Evolutionary conservation across 1,140 invertebrate genomes (phyloP).

Genomic region (Pteromalus puparum): DNA sequence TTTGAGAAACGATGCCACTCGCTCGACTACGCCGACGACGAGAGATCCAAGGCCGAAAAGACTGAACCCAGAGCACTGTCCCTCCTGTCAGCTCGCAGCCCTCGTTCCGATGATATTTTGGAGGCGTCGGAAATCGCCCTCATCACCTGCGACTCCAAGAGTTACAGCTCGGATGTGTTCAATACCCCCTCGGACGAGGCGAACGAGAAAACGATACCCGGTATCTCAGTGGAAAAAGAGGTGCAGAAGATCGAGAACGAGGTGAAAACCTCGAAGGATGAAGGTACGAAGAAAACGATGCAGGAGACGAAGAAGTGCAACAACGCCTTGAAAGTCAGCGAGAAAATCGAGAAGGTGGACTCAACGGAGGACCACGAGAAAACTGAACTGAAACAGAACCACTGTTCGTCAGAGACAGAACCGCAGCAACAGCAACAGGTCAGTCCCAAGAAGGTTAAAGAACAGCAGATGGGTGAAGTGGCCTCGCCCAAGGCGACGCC

Average conservation of each 20-base stretch:
- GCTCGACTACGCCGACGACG: conserved; percentile 71
- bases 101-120: conserved; percentile 60
- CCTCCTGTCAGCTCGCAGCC: conserved; percentile 63
- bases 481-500: conserved; percentile 70
- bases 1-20: conserved; percentile 70
- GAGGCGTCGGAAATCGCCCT: conserved; percentile 58
- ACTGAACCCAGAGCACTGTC: conserved; percentile 65
- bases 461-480: conserved; percentile 64
- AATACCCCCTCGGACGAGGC: conserved; percentile 58
- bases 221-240: conserved; percentile 6
- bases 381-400: conserved; percentile 50
- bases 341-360: conserved; percentile 16
- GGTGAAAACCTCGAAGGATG: not conserved
- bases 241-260: conserved; percentile 30
- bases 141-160: conserved; percentile 64
- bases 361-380: not conserved
- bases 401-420: conserved; percentile 63
- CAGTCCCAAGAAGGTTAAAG: conserved; percentile 35
- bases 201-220: conserved; percentile 40
- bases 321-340: not conserved
- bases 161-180: conserved; percentile 68
- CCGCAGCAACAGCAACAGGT: conserved; percentile 56
- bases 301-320: not conserved
- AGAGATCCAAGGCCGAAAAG: conserved; percentile 59
- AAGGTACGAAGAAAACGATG: not conserved